Conservation (phyloP, 2,113 vertebrate genomes). For the Emydocephalus ijimae region DNA sequence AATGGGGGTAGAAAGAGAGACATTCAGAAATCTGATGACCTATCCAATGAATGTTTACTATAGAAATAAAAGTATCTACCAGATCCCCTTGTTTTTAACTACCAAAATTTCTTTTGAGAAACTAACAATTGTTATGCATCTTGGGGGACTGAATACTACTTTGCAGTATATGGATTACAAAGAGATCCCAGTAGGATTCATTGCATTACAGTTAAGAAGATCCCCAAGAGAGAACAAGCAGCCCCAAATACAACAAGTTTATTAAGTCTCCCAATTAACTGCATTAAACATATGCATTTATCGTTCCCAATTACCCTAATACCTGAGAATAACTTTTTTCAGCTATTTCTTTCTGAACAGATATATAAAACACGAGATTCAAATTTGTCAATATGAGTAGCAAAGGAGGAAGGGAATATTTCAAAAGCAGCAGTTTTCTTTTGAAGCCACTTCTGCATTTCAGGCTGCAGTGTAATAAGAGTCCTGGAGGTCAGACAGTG, state of each 20-base stretch:
- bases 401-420: not conserved
- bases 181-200: not conserved
- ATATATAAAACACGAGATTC: not conserved
- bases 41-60: not conserved
- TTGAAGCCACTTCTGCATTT: too few relatives aligned
- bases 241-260: not conserved
- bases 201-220: not conserved
- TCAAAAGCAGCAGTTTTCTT: not conserved
- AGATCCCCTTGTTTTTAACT: not conserved
- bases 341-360: not conserved
- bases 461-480: not conserved
- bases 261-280: conserved; percentile 1
- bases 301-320: not conserved
- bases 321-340: not conserved
- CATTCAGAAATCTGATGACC: not conserved
- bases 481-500: not conserved
- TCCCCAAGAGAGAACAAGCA: not conserved
- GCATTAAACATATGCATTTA: not conserved
- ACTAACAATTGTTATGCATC: not conserved
- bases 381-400: not conserved
- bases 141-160: not conserved
- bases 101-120: not conserved
- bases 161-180: not conserved
- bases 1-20: not conserved
- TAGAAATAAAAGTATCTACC: not conserved